Percentiles rank a stretch among this genome's conserved stretches.
phyloP scores from a whole-genome alignment of 2,888 invertebrate species.

The Steromphala cineraria region DNA sequence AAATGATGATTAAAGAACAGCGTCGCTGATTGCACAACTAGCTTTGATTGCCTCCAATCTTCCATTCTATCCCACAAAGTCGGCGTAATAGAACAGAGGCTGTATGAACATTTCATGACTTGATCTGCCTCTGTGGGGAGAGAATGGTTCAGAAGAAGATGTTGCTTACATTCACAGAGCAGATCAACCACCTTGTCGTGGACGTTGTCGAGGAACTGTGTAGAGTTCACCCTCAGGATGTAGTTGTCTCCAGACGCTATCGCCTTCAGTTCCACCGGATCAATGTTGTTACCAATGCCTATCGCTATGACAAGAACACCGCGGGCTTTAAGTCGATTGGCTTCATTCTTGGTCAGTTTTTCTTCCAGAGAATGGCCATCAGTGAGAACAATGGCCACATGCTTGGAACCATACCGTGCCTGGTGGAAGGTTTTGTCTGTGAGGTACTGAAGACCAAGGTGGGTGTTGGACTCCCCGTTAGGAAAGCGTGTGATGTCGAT shows the following conservation, averaged over 20 bases:
- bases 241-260: conserved; percentile 49
- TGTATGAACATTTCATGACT: too few species aligned
- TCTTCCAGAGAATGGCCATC: not conserved
- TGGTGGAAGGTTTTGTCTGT: conserved; percentile 36
- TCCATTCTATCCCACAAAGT: too few species aligned
- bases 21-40: too few species aligned
- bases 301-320: conserved; percentile 43
- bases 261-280: conserved; percentile 34
- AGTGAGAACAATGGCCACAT: not conserved
- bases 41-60: too few species aligned
- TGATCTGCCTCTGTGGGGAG: too few species aligned
- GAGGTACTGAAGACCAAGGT: conserved; percentile 42
- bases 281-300: conserved; percentile 46
- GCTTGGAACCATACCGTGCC: not conserved
- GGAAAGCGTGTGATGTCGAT: conserved; percentile 37
- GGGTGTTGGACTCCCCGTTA: conserved; percentile 42
- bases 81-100: too few species aligned
- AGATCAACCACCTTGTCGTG: conserved; percentile 43
- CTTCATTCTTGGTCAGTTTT: not conserved
- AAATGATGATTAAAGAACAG: too few species aligned
- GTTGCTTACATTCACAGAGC: conserved; percentile 37
- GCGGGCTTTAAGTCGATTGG: not conserved
- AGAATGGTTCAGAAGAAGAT: too few species aligned
- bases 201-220: conserved; percentile 40
- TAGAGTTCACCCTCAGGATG: conserved; percentile 45